Percentiles rank a stretch among this genome's conserved stretches.
phyloP scores from a whole-genome alignment of 2,797 vertebrate species.

The Hydrolagus colliei region DNA sequence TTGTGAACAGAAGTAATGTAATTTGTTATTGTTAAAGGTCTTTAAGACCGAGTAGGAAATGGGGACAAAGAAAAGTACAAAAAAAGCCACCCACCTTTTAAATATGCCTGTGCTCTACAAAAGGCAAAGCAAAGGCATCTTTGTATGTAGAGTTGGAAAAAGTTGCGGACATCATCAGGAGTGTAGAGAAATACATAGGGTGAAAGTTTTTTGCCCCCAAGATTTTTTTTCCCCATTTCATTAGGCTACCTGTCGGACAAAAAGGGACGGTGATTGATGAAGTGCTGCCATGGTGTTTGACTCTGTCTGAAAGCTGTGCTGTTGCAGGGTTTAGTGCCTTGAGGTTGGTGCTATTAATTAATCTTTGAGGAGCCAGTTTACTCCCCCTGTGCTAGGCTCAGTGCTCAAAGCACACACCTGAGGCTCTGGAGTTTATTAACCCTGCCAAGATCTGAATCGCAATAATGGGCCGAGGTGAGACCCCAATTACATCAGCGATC shows the following conservation, averaged over 20 bases:
- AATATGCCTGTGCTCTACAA: background rate
- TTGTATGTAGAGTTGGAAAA: background rate
- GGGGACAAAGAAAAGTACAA: too few relatives aligned
- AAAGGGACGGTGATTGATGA: slow-evolving; percentile 28
- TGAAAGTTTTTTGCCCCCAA: slow-evolving; percentile 3
- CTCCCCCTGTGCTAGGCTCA: background rate
- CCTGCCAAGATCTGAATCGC: slow-evolving; percentile 34
- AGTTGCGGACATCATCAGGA: background rate
- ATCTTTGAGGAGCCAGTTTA: slow-evolving; percentile 18
- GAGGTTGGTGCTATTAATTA: slow-evolving; percentile 28
- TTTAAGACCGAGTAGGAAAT: too few relatives aligned
- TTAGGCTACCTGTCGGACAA: slow-evolving; percentile 31
- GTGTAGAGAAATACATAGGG: background rate
- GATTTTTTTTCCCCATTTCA: slow-evolving; percentile 22
- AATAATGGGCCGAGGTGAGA: slow-evolving; percentile 43
- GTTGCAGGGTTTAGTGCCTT: slow-evolving; percentile 24
- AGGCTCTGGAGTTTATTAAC: slow-evolving; percentile 34
- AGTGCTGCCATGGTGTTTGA: slow-evolving; percentile 27
- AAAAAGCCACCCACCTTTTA: too few relatives aligned
- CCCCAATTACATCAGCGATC: slow-evolving; percentile 45
- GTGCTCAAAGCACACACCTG: slow-evolving; percentile 28
- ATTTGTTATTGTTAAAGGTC: too few relatives aligned
- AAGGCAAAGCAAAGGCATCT: background rate
- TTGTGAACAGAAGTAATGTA: too few relatives aligned
- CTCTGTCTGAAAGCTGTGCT: slow-evolving; percentile 22